phyloP scores from a whole-genome alignment of 2,888 invertebrate species.

The Lampropteryx suffumata region DNA sequence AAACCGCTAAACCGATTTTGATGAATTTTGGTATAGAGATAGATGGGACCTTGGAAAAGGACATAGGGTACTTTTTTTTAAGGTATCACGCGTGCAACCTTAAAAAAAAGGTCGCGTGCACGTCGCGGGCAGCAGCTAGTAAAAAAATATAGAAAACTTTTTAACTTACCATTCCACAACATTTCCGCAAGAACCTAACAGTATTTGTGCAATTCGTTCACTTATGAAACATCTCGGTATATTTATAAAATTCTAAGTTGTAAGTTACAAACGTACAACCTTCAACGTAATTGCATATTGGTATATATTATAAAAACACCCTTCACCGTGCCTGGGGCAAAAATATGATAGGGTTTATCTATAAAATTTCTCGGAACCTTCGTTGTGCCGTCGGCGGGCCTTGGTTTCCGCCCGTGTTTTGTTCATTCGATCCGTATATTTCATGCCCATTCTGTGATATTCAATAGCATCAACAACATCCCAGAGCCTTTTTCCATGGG shows the following conservation, averaged over 20 bases:
- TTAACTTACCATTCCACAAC: too few relatives aligned
- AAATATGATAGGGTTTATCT: conserved; percentile 55
- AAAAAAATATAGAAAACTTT: too few relatives aligned
- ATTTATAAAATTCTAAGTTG: conserved; percentile 7
- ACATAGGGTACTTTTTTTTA: too few relatives aligned
- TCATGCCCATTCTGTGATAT: conserved; percentile 21
- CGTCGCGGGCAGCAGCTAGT: too few relatives aligned
- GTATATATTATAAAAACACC: conserved; percentile 21
- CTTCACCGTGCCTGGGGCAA: conserved; percentile 31
- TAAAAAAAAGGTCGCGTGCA: too few relatives aligned
- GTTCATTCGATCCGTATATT: conserved; percentile 41
- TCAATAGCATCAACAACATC: conserved; percentile 12
- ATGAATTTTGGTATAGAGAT: too few relatives aligned
- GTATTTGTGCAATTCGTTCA: conserved; percentile 1
- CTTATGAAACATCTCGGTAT: conserved; percentile 1
- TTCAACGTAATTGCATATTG: conserved; percentile 40
- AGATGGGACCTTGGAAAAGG: too few relatives aligned
- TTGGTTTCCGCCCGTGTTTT: conserved; percentile 44
- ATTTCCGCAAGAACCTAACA: not conserved
- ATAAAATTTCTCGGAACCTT: conserved; percentile 51
- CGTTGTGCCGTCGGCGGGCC: conserved; percentile 34
- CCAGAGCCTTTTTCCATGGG: not conserved
- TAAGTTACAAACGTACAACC: conserved; percentile 31
- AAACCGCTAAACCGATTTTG: too few relatives aligned
- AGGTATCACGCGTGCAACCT: too few relatives aligned